phyloP scores from a whole-genome alignment of 2,888 invertebrate genomes.

The Cartodere bifasciata region DNA sequence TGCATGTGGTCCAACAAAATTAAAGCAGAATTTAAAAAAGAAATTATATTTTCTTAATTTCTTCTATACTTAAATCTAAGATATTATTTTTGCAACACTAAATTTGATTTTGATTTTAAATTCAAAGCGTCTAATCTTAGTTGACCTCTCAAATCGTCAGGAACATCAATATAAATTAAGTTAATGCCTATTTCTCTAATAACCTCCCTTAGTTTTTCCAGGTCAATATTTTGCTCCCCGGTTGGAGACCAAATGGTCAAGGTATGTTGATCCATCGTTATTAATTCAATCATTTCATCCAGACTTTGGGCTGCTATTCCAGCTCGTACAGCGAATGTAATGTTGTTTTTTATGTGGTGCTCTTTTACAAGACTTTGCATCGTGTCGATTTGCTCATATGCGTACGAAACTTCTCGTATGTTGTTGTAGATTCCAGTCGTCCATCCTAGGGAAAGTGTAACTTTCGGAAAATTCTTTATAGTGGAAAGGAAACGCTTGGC shows the following conservation, averaged over 20 bases:
- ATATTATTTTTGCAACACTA: too few relatives aligned
- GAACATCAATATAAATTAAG: slow-evolving; percentile 68
- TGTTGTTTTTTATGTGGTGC: slow-evolving; percentile 45
- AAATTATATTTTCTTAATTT: too few relatives aligned
- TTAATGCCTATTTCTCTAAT: slow-evolving; percentile 53
- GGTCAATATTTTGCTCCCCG: slow-evolving; percentile 59
- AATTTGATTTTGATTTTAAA: too few relatives aligned
- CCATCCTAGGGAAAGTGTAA: slow-evolving; percentile 74
- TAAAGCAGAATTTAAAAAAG: too few relatives aligned
- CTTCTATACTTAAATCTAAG: too few relatives aligned
- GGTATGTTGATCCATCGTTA: slow-evolving; percentile 44
- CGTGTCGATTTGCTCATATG: slow-evolving; percentile 45
- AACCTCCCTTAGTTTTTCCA: slow-evolving; percentile 48
- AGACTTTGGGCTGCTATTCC: slow-evolving; percentile 54
- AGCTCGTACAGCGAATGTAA: slow-evolving; percentile 73
- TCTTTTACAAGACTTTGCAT: slow-evolving; percentile 52
- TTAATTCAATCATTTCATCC: slow-evolving; percentile 44
- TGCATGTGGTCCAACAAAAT: too few relatives aligned
- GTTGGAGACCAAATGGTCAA: slow-evolving; percentile 70
- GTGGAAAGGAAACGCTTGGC: slow-evolving; percentile 47
- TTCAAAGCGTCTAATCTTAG: slow-evolving; percentile 40
- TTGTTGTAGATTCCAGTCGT: slow-evolving; percentile 48
- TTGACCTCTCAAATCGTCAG: slow-evolving; percentile 42
- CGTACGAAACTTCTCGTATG: slow-evolving; percentile 42
- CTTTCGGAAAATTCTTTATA: slow-evolving; percentile 45